Conservation (phyloP, 2,888 invertebrate genomes). For the Strigamia maritima region DNA sequence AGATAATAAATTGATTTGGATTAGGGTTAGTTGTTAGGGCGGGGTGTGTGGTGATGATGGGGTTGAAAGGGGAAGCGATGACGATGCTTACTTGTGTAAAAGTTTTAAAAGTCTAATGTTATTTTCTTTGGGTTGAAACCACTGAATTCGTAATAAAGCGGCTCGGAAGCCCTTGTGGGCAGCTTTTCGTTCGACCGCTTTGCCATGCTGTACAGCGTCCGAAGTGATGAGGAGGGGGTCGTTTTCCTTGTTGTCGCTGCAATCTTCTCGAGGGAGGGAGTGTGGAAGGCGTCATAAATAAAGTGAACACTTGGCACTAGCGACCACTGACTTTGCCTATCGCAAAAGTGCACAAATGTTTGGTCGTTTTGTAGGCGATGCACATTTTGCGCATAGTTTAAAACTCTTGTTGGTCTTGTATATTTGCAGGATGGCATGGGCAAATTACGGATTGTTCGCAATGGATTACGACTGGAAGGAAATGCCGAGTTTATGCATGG, state of each 20-base stretch:
- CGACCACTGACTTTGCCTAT: neutral
- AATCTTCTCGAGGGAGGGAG: neutral
- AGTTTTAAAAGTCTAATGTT: neutral
- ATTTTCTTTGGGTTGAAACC: neutral
- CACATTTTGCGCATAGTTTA: neutral
- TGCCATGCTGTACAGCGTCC: neutral
- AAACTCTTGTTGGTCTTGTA: conserved; percentile 8
- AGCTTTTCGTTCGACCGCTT: neutral
- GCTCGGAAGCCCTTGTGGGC: neutral
- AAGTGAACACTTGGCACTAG: neutral
- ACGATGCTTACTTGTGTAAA: neutral
- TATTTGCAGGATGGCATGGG: conserved; percentile 85
- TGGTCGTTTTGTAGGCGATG: neutral
- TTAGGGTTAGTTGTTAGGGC: neutral
- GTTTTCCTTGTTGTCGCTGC: neutral
- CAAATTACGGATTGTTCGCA: conserved; percentile 78
- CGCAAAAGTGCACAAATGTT: neutral
- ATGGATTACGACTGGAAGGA: conserved; percentile 80
- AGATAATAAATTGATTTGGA: too few relatives aligned
- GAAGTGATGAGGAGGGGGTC: neutral
- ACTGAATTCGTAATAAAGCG: neutral
- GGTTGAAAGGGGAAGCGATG: neutral
- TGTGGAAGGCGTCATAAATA: neutral
- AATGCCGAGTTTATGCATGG: conserved; percentile 82
- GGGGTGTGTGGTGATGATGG: neutral